Conservation (phyloP, 2,888 invertebrate species). For the Sicus ferrugineus region DNA sequence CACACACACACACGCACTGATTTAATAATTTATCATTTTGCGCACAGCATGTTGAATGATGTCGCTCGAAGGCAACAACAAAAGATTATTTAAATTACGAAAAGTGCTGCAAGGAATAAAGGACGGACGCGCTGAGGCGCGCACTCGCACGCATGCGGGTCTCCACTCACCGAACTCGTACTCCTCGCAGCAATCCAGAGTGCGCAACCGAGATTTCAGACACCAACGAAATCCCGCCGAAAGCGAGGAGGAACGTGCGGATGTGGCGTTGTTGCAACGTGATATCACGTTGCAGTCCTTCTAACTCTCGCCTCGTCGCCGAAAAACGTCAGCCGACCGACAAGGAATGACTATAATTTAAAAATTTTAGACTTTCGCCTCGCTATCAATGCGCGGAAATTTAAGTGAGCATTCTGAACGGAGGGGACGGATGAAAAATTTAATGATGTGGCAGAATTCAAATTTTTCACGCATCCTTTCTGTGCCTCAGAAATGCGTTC, state of each 20-base stretch:
- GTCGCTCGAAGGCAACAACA: constrained; percentile 54
- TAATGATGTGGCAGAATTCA: constrained; percentile 62
- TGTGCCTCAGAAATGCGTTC: not conserved
- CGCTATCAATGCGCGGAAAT: constrained; percentile 27
- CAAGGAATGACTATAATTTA: constrained; percentile 51
- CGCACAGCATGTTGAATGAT: constrained; percentile 46
- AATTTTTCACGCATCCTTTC: constrained; percentile 51
- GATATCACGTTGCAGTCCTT: not conserved
- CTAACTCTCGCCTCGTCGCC: not conserved
- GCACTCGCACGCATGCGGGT: not conserved
- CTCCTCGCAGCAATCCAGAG: too few species aligned
- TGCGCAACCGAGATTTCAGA: too few species aligned
- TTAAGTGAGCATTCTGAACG: constrained; percentile 37
- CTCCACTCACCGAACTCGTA: too few species aligned
- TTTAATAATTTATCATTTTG: constrained; percentile 63
- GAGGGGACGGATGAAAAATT: constrained; percentile 47
- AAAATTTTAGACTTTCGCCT: constrained; percentile 52
- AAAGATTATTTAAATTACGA: constrained; percentile 57
- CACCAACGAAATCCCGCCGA: too few species aligned
- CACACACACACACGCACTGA: constrained; percentile 43
- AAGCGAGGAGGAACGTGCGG: not conserved
- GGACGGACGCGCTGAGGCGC: not conserved
- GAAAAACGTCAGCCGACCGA: constrained; percentile 35
- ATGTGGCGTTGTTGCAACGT: not conserved
- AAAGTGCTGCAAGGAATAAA: constrained; percentile 43